phyloP scores from a whole-genome alignment of 92 coral and sea anemone genomes.

The Porites rus region DNA sequence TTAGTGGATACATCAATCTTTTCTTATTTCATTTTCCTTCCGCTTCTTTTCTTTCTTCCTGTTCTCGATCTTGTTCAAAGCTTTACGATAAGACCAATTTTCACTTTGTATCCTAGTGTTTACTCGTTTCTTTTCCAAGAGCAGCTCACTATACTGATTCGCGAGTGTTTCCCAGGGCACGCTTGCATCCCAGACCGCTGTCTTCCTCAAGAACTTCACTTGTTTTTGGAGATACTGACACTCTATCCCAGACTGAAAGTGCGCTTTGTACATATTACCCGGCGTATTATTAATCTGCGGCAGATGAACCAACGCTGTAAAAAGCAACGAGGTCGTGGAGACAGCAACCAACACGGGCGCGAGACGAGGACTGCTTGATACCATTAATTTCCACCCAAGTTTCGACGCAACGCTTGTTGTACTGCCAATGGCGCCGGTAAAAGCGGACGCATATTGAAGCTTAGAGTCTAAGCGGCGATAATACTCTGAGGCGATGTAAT shows the following conservation, averaged over 20 bases:
- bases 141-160: slow-evolving; percentile 7
- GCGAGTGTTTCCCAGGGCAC: slow-evolving; percentile 37
- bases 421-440: slow-evolving; percentile 16
- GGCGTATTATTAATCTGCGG: slow-evolving; percentile 36
- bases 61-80: slow-evolving; percentile 10
- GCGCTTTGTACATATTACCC: slow-evolving; percentile 14
- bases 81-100: slow-evolving; percentile 34
- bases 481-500: slow-evolving; percentile 30
- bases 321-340: slow-evolving; percentile 29
- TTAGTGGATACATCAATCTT: neutral
- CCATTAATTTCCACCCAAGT: slow-evolving; percentile 30
- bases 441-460: slow-evolving; percentile 30
- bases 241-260: slow-evolving; percentile 36
- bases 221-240: slow-evolving; percentile 44
- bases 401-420: slow-evolving; percentile 17
- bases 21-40: neutral
- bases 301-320: slow-evolving; percentile 34
- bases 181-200: slow-evolving; percentile 34
- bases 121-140: slow-evolving; percentile 33
- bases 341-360: slow-evolving; percentile 43
- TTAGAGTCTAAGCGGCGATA: slow-evolving; percentile 14
- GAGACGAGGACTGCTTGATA: slow-evolving; percentile 14
- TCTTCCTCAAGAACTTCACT: slow-evolving; percentile 24
- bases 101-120: slow-evolving; percentile 25
- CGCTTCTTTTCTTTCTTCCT: slow-evolving; percentile 18